Evolutionary conservation across 2,797 vertebrate species (phyloP).

Genomic region (Eleutherodactylus coqui): DNA sequence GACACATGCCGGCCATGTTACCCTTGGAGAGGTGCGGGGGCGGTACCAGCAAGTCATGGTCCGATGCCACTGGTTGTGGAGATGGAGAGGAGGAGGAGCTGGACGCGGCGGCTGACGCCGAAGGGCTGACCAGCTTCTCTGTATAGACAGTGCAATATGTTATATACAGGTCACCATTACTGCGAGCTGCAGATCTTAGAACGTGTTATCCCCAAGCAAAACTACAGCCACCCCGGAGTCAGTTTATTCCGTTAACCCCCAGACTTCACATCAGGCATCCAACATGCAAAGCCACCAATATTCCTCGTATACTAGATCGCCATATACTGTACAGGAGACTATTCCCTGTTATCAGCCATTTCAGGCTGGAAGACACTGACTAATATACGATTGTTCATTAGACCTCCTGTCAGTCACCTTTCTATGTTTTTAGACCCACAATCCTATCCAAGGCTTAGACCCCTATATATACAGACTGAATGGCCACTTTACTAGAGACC

Average conservation of each 20-base stretch:
- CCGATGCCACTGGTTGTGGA: slow-evolving; percentile 80
- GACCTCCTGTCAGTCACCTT: no score
- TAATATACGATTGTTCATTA: no score
- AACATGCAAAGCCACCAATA: background rate
- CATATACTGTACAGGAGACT: no score
- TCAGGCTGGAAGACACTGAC: no score
- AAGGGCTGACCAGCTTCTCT: slow-evolving; percentile 85
- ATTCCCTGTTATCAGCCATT: no score
- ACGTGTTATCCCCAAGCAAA: background rate
- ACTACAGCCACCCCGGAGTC: background rate
- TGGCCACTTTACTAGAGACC: no score
- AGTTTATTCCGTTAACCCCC: background rate
- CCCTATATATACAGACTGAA: no score
- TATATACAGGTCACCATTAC: slow-evolving; percentile 24
- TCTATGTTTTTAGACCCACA: no score
- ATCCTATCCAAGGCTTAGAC: no score
- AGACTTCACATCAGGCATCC: no score
- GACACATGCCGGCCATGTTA: slow-evolving; percentile 70
- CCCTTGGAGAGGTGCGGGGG: slow-evolving; percentile 82
- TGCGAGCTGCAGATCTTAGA: background rate
- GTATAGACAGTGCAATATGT: slow-evolving; percentile 73
- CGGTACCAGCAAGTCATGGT: slow-evolving; percentile 82
- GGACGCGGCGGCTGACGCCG: slow-evolving; percentile 83
- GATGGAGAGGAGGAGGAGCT: slow-evolving; percentile 84
- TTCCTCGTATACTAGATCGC: no score